Evolutionary conservation across 2,797 vertebrate genomes (phyloP).

Genomic region (Chloroceryle inda): DNA sequence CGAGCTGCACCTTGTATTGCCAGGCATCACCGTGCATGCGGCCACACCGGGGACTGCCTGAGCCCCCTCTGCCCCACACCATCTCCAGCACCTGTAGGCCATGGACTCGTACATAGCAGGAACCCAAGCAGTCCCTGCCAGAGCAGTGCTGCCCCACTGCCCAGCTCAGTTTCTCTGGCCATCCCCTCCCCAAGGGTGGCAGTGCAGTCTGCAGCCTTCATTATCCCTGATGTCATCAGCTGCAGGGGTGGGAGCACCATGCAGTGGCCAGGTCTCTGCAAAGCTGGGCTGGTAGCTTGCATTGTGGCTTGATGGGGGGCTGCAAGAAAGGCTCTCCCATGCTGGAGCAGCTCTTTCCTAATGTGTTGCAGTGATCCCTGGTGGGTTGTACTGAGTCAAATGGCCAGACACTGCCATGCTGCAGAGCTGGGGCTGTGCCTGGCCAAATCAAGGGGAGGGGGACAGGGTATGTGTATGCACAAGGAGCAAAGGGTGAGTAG

Average conservation of each 20-base stretch:
- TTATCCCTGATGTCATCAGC: background rate
- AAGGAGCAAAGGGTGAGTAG: background rate
- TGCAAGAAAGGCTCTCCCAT: background rate
- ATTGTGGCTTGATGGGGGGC: background rate
- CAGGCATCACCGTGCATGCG: constrained; percentile 51
- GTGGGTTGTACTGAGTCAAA: background rate
- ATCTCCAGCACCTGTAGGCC: constrained; percentile 40
- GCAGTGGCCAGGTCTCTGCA: background rate
- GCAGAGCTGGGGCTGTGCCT: background rate
- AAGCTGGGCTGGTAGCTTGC: background rate
- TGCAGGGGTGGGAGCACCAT: background rate
- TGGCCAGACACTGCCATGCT: background rate
- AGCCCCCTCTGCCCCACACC: constrained; percentile 5
- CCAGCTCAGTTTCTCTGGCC: background rate
- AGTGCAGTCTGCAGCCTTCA: background rate
- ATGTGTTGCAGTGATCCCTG: background rate
- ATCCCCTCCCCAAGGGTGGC: background rate
- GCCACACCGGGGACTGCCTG: constrained; percentile 22
- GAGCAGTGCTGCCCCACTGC: background rate
- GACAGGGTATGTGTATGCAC: fast-evolving
- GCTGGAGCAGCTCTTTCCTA: background rate
- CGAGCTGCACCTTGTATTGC: background rate
- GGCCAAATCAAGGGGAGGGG: background rate
- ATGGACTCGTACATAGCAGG: background rate
- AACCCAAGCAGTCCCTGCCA: constrained; percentile 43